Evolutionary conservation across 2,113 vertebrate genomes (phyloP).

Genomic region (Eonycteris spelaea): DNA sequence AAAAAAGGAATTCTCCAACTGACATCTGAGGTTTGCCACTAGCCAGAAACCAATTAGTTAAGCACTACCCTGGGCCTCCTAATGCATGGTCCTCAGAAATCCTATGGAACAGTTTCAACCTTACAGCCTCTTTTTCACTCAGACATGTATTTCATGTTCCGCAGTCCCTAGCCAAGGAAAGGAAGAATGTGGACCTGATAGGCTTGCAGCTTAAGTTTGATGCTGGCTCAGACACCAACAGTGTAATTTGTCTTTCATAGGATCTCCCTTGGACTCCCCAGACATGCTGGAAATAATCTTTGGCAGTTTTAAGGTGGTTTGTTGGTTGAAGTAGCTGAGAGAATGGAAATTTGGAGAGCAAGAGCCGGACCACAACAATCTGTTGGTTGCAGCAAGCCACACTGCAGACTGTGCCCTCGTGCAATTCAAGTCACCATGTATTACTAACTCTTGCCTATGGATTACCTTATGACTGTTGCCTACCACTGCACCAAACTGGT

Average conservation of each 20-base stretch:
- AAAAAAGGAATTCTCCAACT: not conserved
- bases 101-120: not conserved
- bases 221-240: not conserved
- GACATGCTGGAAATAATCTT: not conserved
- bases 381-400: not conserved
- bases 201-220: not conserved
- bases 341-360: slow-evolving; percentile 24
- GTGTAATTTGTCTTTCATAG: not conserved
- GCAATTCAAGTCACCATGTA: not conserved
- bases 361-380: not conserved
- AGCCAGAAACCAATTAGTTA: not conserved
- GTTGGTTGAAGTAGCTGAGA: not conserved
- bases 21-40: not conserved
- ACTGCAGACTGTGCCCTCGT: not conserved
- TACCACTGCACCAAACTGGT: not conserved
- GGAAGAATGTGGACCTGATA: not conserved
- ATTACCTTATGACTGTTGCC: not conserved
- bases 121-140: not conserved
- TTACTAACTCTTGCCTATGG: not conserved
- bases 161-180: not conserved
- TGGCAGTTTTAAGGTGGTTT: not conserved
- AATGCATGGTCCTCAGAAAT: not conserved
- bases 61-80: not conserved
- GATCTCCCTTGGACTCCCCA: not conserved
- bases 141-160: not conserved